Percentiles rank a stretch among this genome's conserved stretches.
phyloP scores from a whole-genome alignment of 2,888 invertebrate genomes.

The Ophion obscuratus region DNA sequence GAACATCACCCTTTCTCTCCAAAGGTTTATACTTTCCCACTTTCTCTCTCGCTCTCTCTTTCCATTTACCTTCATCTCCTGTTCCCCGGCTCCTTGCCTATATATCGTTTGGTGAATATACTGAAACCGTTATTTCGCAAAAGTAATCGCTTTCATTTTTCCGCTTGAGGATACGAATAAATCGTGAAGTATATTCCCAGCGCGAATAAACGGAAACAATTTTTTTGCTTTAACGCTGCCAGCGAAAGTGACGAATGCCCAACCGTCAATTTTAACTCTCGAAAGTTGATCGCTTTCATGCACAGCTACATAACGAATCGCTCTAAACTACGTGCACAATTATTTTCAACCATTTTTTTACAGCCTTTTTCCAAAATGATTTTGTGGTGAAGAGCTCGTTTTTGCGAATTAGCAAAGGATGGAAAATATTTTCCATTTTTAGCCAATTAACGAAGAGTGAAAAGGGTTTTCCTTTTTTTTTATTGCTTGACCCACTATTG shows the following conservation, averaged over 20 bases:
- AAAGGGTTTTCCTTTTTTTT: too few relatives aligned
- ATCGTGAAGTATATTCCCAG: slow-evolving; percentile 42
- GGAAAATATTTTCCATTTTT: too few relatives aligned
- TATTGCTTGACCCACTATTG: background rate
- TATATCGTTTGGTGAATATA: slow-evolving; percentile 7
- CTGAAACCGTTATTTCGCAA: slow-evolving; percentile 44
- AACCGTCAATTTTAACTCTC: slow-evolving; percentile 29
- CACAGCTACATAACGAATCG: background rate
- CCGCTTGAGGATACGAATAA: slow-evolving; percentile 42
- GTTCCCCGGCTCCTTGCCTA: too few relatives aligned
- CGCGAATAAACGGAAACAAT: slow-evolving; percentile 46
- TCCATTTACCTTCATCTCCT: background rate
- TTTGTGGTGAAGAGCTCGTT: too few relatives aligned
- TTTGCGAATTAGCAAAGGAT: too few relatives aligned
- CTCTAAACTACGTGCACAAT: background rate
- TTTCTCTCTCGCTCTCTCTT: background rate
- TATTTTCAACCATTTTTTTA: background rate
- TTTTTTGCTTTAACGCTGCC: slow-evolving; percentile 34
- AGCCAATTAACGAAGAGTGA: too few relatives aligned
- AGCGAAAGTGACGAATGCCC: slow-evolving; percentile 29
- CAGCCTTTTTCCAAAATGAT: background rate
- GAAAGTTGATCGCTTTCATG: slow-evolving; percentile 22
- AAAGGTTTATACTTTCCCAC: background rate
- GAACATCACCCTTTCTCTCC: slow-evolving; percentile 44
- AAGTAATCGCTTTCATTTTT: slow-evolving; percentile 61